These are phyloP conservation scores for Epinephelus fuscoguttatus DNA, from an alignment of 2,113 vertebrate genomes.

Conservation along the genomic window DNA sequence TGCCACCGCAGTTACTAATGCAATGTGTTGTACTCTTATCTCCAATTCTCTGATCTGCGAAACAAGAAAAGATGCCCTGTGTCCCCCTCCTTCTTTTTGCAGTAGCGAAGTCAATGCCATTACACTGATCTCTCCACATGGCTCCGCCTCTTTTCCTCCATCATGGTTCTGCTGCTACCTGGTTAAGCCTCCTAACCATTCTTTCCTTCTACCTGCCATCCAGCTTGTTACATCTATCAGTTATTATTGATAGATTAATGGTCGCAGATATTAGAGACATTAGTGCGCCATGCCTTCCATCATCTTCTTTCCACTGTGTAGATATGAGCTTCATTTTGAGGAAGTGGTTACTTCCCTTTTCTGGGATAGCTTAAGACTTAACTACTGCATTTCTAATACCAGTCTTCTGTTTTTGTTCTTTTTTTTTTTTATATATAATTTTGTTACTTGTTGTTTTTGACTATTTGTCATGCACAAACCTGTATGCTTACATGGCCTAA, in stretches of 20 bases:
- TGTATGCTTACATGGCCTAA: constrained; percentile 85
- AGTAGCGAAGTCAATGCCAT: constrained; percentile 47
- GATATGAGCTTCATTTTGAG: constrained; percentile 81
- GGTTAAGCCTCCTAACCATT: constrained; percentile 51
- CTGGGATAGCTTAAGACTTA: constrained; percentile 84
- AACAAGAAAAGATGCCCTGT: constrained; percentile 64
- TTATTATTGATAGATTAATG: constrained; percentile 33
- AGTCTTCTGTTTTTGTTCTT: constrained; percentile 78
- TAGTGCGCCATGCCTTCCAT: constrained; percentile 37
- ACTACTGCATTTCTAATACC: constrained; percentile 88
- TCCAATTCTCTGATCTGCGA: constrained; percentile 65
- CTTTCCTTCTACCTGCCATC: constrained; percentile 44
- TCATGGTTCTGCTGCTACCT: constrained; percentile 61
- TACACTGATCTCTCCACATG: constrained; percentile 43
- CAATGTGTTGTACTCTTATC: constrained; percentile 66
- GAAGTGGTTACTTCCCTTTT: constrained; percentile 83
- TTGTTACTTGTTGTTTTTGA: constrained; percentile 77
- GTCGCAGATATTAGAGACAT: constrained; percentile 41
- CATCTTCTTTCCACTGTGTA: constrained; percentile 32
- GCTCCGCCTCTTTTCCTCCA: constrained; percentile 51
- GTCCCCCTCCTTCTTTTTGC: neutral
- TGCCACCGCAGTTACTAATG: constrained; percentile 81
- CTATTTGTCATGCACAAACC: constrained; percentile 84
- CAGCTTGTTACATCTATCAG: constrained; percentile 36
- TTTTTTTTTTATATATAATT: constrained; percentile 21